Evolutionary conservation across 2,113 vertebrate species (phyloP).

Genomic region (Leucosticte australis): DNA sequence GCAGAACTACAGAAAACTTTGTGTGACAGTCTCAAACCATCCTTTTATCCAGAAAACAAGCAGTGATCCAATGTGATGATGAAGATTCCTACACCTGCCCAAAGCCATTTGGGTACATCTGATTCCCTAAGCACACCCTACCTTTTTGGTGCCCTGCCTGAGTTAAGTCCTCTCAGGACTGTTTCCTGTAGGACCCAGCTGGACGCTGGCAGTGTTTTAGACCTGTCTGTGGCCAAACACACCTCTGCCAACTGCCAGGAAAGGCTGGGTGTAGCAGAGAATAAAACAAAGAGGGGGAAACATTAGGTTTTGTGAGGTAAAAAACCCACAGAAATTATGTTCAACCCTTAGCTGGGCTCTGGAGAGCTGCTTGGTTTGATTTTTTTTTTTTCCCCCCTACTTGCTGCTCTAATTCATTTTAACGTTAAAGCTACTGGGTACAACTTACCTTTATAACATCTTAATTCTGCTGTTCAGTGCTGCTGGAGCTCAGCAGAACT

Average conservation of each 20-base stretch:
- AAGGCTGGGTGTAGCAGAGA: neutral
- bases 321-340: neutral
- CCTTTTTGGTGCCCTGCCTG: neutral
- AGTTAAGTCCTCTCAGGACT: neutral
- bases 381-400: neutral
- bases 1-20: neutral
- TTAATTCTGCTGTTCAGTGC: neutral
- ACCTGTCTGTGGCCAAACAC: neutral
- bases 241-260: neutral
- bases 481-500: neutral
- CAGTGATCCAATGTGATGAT: neutral
- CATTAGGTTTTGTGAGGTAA: neutral
- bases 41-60: neutral
- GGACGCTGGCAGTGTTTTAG: neutral
- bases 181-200: neutral
- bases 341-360: neutral
- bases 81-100: neutral
- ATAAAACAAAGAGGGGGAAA: neutral
- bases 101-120: neutral
- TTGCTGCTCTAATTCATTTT: neutral
- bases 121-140: neutral
- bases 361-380: neutral
- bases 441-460: neutral
- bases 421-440: neutral
- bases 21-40: neutral